phyloP scores from a whole-genome alignment of 1,140 invertebrate species.

The Tetraneura akinire region DNA sequence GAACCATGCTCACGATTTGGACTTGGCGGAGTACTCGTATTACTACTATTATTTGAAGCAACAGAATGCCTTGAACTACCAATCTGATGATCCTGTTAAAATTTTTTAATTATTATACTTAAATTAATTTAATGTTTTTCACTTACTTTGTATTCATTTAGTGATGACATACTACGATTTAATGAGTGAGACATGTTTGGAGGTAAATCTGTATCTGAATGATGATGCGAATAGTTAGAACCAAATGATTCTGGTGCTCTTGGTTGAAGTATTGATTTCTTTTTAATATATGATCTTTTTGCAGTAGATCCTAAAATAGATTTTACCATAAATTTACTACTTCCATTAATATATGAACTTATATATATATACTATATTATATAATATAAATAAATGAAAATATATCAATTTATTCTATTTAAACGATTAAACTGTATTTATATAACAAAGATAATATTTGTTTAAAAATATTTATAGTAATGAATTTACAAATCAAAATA shows the following conservation, averaged over 20 bases:
- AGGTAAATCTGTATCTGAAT: constrained; percentile 50
- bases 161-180: constrained; percentile 69
- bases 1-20: constrained; percentile 73
- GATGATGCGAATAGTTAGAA: constrained; percentile 37
- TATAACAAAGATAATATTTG: too few relatives aligned
- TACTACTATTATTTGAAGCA: constrained; percentile 80
- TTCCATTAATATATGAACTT: background rate
- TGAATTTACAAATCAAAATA: too few relatives aligned
- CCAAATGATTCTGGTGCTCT: constrained; percentile 43
- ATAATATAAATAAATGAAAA: too few relatives aligned
- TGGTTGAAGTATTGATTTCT: constrained; percentile 31
- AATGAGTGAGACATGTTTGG: constrained; percentile 45
- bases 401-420: too few relatives aligned
- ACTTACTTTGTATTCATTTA: constrained; percentile 66
- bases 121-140: background rate
- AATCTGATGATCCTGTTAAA: constrained; percentile 48
- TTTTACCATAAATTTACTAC: too few relatives aligned
- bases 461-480: too few relatives aligned
- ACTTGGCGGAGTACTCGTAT: constrained; percentile 75
- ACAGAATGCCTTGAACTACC: constrained; percentile 74
- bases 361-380: too few relatives aligned
- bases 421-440: too few relatives aligned
- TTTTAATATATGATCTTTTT: constrained; percentile 59
- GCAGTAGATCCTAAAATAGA: constrained; percentile 59
- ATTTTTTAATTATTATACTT: background rate